phyloP scores from a whole-genome alignment of 2,113 vertebrate species.

The Lagopus muta region DNA sequence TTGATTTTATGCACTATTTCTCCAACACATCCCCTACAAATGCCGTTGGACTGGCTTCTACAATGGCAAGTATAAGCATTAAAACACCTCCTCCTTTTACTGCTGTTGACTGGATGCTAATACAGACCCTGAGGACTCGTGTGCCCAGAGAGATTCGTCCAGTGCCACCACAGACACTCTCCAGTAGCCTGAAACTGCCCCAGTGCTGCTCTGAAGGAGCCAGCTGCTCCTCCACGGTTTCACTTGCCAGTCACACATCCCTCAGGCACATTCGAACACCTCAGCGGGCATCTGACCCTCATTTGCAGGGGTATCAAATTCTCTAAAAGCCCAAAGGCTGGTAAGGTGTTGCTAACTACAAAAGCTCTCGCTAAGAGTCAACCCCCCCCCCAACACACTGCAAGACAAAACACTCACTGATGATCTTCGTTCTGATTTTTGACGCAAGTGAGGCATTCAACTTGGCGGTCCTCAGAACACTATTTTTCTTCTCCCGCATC shows the following conservation, averaged over 20 bases:
- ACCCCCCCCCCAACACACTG: rapidly evolving
- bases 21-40: neutral
- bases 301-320: neutral
- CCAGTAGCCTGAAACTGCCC: rapidly evolving
- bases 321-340: neutral
- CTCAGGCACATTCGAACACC: neutral
- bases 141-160: neutral
- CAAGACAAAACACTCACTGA: slow-evolving; percentile 74
- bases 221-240: neutral
- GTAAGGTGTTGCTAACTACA: neutral
- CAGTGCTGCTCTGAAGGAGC: neutral
- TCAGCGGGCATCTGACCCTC: too few relatives aligned
- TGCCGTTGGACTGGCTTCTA: neutral
- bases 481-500: slow-evolving; percentile 69
- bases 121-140: neutral
- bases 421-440: slow-evolving; percentile 84
- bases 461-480: slow-evolving; percentile 61
- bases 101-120: neutral
- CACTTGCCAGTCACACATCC: neutral
- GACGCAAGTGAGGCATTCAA: slow-evolving; percentile 75
- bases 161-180: neutral
- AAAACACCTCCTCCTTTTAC: neutral
- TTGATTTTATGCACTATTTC: neutral
- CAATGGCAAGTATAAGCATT: neutral
- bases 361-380: too few relatives aligned